Percentiles rank a stretch among this genome's conserved stretches.
phyloP scores from a whole-genome alignment of 2,888 invertebrate species.

The Celastrina argiolus region DNA sequence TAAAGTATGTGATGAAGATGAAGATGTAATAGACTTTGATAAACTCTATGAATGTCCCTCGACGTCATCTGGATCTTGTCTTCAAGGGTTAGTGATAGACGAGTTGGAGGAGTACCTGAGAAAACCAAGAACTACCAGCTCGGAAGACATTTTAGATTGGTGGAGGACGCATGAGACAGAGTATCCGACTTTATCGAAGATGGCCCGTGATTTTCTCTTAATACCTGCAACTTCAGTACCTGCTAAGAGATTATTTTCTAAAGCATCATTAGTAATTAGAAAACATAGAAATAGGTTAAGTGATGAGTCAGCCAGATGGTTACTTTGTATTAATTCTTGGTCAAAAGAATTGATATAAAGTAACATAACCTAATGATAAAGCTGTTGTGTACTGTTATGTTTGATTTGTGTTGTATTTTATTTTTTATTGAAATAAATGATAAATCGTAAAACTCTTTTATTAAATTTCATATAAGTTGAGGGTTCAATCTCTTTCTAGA shows the following conservation, averaged over 20 bases:
- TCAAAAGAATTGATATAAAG: slow-evolving; percentile 29
- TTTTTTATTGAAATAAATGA: slow-evolving; percentile 29
- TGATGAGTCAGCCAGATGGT: slow-evolving; percentile 30
- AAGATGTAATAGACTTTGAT: slow-evolving; percentile 34
- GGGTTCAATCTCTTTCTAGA: slow-evolving; percentile 25
- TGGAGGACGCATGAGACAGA: slow-evolving; percentile 33
- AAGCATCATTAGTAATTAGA: slow-evolving; percentile 30
- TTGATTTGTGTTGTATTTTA: slow-evolving; percentile 27
- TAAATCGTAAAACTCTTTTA: slow-evolving; percentile 29
- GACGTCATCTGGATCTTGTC: slow-evolving; percentile 31
- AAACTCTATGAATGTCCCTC: slow-evolving; percentile 33
- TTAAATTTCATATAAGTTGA: slow-evolving; percentile 28
- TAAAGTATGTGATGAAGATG: slow-evolving; percentile 34
- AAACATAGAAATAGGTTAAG: slow-evolving; percentile 31
- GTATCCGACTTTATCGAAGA: slow-evolving; percentile 33
- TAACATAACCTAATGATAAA: slow-evolving; percentile 25
- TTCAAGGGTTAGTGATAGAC: slow-evolving; percentile 30
- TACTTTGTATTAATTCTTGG: slow-evolving; percentile 28
- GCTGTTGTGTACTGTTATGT: too few relatives aligned
- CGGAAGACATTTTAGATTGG: slow-evolving; percentile 28
- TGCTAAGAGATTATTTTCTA: slow-evolving; percentile 32
- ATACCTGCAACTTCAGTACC: slow-evolving; percentile 33
- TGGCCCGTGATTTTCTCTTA: slow-evolving; percentile 34
- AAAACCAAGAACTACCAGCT: slow-evolving; percentile 31
- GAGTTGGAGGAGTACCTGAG: slow-evolving; percentile 32